Conservation (phyloP, 1,140 invertebrate species). For the Drosophila repletoides region DNA sequence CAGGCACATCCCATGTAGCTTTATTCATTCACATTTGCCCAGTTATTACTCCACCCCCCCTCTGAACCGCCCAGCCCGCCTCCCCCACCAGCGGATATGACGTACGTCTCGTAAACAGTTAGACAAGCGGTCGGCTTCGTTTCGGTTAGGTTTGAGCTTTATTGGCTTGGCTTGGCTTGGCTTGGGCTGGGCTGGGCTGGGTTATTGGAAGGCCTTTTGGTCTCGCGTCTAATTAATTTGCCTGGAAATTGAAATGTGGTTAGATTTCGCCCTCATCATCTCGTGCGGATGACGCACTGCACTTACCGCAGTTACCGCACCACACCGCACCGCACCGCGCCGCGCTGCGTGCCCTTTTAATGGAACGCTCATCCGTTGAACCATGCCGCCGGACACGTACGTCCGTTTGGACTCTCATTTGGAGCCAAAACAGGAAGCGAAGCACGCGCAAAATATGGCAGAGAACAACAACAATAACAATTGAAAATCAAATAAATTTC, state of each 20-base stretch:
- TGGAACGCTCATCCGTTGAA: conserved; percentile 30
- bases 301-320: too few species aligned
- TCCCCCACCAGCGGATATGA: conserved; percentile 28
- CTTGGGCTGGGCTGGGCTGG: neutral
- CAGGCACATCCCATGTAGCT: neutral
- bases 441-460: conserved; percentile 38
- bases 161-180: neutral
- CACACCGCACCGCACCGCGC: too few species aligned
- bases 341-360: conserved; percentile 21
- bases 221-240: conserved; percentile 23
- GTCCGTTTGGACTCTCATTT: conserved; percentile 9
- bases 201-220: neutral
- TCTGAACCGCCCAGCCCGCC: neutral
- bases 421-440: conserved; percentile 33
- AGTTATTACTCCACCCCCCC: conserved; percentile 17
- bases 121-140: conserved; percentile 25
- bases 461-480: conserved; percentile 15
- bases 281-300: conserved; percentile 17
- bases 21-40: conserved; percentile 39
- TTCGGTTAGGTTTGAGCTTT: neutral
- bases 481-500: conserved; percentile 41
- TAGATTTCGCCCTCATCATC: neutral
- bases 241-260: conserved; percentile 5
- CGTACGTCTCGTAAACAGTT: conserved; percentile 41
- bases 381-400: conserved; percentile 27